These are phyloP conservation scores for Epinotia bilunana DNA, from an alignment of 2,888 invertebrate genomes.

Conservation along the genomic window DNA sequence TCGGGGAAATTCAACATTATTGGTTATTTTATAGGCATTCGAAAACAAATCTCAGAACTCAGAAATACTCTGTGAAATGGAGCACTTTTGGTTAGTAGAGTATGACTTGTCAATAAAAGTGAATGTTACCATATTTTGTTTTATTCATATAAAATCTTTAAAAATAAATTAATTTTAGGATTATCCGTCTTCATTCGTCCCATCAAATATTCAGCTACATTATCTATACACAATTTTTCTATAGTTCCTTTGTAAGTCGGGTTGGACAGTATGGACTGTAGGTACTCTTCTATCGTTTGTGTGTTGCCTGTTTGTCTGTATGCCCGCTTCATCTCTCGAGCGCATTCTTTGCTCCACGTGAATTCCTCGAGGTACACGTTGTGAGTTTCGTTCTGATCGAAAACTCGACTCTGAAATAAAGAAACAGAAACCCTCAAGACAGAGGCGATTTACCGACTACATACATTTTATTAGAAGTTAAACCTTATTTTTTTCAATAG, in stretches of 20 bases:
- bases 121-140: conserved; percentile 20
- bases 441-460: too few species aligned
- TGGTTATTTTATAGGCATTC: too few species aligned
- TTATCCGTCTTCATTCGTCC: neutral
- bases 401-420: conserved; percentile 82
- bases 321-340: conserved; percentile 51
- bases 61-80: too few species aligned
- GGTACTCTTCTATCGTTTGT: conserved; percentile 18
- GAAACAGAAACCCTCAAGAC: too few species aligned
- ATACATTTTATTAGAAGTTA: too few species aligned
- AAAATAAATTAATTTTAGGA: conserved; percentile 32
- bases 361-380: conserved; percentile 85
- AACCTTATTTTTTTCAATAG: too few species aligned
- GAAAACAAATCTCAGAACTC: too few species aligned
- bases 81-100: too few species aligned
- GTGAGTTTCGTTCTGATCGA: conserved; percentile 87
- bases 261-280: neutral
- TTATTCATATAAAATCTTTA: conserved; percentile 31
- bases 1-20: too few species aligned
- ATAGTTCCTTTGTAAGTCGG: conserved; percentile 9
- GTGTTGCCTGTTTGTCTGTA: conserved; percentile 18
- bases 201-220: conserved; percentile 2
- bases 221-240: conserved; percentile 22
- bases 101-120: conserved; percentile 30
- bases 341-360: conserved; percentile 67